Percentiles rank a stretch among this genome's conserved stretches.
These are phyloP conservation scores for Tipula vernalis DNA, from an alignment of 2,888 invertebrate genomes.

Conservation along the genomic window DNA sequence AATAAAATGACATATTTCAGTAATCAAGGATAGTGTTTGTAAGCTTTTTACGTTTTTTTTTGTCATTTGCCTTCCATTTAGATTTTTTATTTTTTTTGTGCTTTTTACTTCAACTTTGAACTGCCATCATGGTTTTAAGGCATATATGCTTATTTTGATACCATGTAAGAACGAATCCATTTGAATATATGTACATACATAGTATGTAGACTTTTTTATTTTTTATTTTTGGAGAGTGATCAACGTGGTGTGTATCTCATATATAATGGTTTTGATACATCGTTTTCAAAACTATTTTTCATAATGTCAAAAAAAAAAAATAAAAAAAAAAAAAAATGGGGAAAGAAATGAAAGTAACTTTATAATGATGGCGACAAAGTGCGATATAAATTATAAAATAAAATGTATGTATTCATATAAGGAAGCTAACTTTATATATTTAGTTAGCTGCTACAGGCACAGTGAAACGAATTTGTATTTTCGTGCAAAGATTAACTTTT, in stretches of 20 bases:
- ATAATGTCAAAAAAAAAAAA: not conserved
- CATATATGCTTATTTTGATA: not conserved
- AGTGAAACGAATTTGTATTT: not conserved
- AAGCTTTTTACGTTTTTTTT: not conserved
- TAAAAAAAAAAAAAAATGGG: too few relatives aligned
- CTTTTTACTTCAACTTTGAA: not conserved
- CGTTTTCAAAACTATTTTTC: not conserved
- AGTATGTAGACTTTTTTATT: not conserved
- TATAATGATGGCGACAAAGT: not conserved
- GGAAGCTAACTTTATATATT: not conserved
- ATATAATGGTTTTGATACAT: not conserved
- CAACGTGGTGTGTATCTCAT: not conserved
- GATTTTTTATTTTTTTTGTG: not conserved
- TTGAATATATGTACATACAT: not conserved
- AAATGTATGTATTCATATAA: not conserved
- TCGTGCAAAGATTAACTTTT: not conserved
- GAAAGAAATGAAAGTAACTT: not conserved
- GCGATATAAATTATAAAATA: too few relatives aligned
- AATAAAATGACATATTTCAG: not conserved
- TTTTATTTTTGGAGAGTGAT: not conserved
- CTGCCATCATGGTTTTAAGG: not conserved
- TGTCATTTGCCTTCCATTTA: not conserved
- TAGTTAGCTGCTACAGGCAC: not conserved
- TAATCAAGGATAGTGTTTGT: constrained; percentile 4
- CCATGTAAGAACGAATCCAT: not conserved